Percentiles rank a stretch among this genome's conserved stretches.
These are phyloP conservation scores for Mixornis gularis DNA, from an alignment of 2,113 vertebrate species.

Conservation along the genomic window DNA sequence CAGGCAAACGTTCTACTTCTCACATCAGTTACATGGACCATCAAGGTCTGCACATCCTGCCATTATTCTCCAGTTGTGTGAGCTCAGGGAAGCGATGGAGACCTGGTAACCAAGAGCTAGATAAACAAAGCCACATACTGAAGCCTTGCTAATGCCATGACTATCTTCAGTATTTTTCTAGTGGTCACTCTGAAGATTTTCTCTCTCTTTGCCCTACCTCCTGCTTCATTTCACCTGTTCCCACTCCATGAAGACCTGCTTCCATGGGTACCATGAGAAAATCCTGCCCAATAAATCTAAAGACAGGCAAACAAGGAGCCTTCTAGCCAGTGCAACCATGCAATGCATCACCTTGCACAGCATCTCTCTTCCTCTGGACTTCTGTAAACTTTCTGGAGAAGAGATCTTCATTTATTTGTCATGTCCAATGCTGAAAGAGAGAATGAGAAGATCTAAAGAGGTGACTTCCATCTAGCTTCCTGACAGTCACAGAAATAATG, in stretches of 20 bases:
- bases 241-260: background rate
- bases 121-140: background rate
- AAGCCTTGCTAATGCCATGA: background rate
- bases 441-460: background rate
- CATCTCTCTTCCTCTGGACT: background rate
- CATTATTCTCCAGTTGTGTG: background rate
- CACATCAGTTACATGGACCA: background rate
- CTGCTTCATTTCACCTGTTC: background rate
- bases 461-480: background rate
- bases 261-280: background rate
- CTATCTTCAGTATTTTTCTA: background rate
- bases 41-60: background rate
- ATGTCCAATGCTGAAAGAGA: background rate
- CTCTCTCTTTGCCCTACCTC: background rate
- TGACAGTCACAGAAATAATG: conserved; percentile 2
- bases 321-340: background rate
- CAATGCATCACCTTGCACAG: background rate
- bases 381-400: background rate
- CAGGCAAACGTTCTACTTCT: background rate
- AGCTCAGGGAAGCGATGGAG: background rate
- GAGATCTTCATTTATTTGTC: background rate
- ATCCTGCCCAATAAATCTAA: background rate
- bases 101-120: background rate
- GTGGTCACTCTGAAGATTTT: background rate
- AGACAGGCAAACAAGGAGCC: background rate